These are phyloP conservation scores for Aphaenogaster rudis DNA, from an alignment of 1,140 invertebrate species.

Conservation along the genomic window DNA sequence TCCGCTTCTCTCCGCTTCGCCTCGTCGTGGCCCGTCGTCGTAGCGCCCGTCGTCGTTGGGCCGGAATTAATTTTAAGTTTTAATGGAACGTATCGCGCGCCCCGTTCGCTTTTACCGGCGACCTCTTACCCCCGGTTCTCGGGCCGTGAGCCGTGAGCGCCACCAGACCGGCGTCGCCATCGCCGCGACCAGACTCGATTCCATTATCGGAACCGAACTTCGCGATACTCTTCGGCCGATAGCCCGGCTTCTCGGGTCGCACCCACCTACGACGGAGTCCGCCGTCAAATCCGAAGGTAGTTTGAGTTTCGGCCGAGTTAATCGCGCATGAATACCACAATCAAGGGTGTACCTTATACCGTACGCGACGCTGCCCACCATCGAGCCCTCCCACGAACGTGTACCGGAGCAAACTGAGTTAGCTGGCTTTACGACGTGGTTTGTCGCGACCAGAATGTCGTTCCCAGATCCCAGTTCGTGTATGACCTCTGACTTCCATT, in stretches of 20 bases:
- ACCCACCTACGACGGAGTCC: conserved; percentile 36
- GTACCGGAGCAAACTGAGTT: conserved; percentile 53
- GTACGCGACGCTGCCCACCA: conserved; percentile 46
- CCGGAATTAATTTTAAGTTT: conserved; percentile 85
- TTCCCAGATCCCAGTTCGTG: conserved; percentile 13
- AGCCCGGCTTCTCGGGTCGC: conserved; percentile 47
- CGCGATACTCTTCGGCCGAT: conserved; percentile 69
- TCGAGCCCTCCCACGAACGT: conserved; percentile 25
- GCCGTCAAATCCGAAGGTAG: conserved; percentile 64
- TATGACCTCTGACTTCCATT: conserved; percentile 48
- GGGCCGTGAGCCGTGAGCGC: conserved; percentile 31
- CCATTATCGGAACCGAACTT: conserved; percentile 82
- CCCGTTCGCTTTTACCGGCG: conserved; percentile 78
- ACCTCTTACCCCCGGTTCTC: conserved; percentile 68
- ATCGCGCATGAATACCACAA: conserved; percentile 76
- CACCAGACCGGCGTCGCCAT: not conserved
- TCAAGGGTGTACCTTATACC: conserved; percentile 67
- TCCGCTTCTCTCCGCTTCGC: conserved; percentile 34
- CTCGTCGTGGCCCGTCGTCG: conserved; percentile 45
- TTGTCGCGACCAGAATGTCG: conserved; percentile 46
- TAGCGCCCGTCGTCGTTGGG: conserved; percentile 52
- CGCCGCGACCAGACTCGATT: conserved; percentile 75
- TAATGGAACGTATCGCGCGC: conserved; percentile 81
- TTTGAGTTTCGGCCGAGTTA: conserved; percentile 70
- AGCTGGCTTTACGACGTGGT: conserved; percentile 54